Conservation (phyloP, 2,113 vertebrate genomes). For the Paratilapia polleni region DNA sequence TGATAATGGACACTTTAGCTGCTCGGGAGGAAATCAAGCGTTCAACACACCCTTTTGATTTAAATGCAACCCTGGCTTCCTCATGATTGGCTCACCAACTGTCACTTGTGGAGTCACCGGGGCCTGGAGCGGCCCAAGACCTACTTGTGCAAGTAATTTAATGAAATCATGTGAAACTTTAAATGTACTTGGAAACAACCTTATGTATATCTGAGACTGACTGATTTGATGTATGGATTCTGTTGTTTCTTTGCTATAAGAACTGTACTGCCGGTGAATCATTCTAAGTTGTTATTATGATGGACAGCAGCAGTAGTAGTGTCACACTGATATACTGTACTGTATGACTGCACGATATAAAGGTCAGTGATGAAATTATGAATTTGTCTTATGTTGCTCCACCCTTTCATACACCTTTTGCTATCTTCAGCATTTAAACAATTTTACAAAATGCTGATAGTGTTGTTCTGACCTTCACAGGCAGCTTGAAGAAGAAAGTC, state of each 20-base stretch:
- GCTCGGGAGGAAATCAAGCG: conserved; percentile 27
- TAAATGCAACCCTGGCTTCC: conserved; percentile 46
- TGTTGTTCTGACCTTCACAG: conserved; percentile 28
- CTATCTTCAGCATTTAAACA: background rate
- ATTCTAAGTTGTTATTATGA: background rate
- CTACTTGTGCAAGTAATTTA: conserved; percentile 63
- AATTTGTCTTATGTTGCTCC: background rate
- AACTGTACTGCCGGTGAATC: too few species aligned
- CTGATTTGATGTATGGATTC: too few species aligned
- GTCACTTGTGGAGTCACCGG: conserved; percentile 45
- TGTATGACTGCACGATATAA: background rate
- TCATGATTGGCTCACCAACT: conserved; percentile 22
- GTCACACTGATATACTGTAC: background rate
- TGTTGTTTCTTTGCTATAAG: too few species aligned
- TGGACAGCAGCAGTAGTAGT: background rate
- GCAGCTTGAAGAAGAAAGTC: conserved; percentile 37
- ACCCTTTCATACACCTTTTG: conserved; percentile 5
- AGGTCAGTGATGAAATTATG: conserved; percentile 60
- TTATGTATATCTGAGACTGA: background rate
- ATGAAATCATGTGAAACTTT: accelerated
- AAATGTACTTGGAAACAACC: background rate
- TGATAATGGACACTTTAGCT: conserved; percentile 49
- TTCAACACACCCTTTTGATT: conserved; percentile 60
- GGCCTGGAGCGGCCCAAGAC: conserved; percentile 57
- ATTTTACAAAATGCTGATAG: background rate